Percentiles rank a stretch among this genome's conserved stretches.
These are phyloP conservation scores for Rhinatrema bivittatum DNA, from an alignment of 2,797 vertebrate genomes.

Conservation along the genomic window DNA sequence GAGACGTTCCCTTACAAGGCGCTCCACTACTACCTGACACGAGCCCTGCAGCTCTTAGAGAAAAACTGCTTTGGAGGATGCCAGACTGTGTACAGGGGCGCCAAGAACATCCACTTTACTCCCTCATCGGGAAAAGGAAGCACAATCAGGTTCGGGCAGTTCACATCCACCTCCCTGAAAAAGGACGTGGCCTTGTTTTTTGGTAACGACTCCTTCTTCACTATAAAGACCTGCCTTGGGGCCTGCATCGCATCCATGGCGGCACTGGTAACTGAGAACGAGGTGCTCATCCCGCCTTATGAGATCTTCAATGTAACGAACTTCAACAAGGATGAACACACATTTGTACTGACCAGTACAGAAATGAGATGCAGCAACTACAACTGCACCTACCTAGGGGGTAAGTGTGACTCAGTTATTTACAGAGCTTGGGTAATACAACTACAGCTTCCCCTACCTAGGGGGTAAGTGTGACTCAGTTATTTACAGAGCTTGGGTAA, in stretches of 20 bases:
- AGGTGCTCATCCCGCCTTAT: background rate
- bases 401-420: too few relatives aligned
- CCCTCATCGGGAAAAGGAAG: background rate
- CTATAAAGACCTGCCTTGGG: background rate
- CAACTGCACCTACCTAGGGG: conserved; percentile 32
- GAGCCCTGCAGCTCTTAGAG: background rate
- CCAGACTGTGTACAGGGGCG: background rate
- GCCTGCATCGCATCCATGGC: background rate
- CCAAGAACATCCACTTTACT: background rate
- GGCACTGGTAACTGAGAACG: background rate
- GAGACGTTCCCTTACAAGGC: conserved; percentile 2
- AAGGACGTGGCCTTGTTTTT: fast-evolving
- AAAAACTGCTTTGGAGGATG: background rate
- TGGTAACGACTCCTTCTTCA: background rate
- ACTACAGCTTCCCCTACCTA: too few relatives aligned
- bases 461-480: too few relatives aligned
- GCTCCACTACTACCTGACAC: conserved; percentile 11
- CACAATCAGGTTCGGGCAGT: background rate
- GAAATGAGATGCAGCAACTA: conserved; percentile 37
- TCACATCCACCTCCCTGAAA: background rate
- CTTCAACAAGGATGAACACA: background rate
- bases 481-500: too few relatives aligned
- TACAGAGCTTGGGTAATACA: too few relatives aligned
- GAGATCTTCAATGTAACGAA: background rate
- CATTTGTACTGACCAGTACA: conserved; percentile 18